Conservation (phyloP, 2,797 vertebrate species). For the Pantherophis vulpinus region DNA sequence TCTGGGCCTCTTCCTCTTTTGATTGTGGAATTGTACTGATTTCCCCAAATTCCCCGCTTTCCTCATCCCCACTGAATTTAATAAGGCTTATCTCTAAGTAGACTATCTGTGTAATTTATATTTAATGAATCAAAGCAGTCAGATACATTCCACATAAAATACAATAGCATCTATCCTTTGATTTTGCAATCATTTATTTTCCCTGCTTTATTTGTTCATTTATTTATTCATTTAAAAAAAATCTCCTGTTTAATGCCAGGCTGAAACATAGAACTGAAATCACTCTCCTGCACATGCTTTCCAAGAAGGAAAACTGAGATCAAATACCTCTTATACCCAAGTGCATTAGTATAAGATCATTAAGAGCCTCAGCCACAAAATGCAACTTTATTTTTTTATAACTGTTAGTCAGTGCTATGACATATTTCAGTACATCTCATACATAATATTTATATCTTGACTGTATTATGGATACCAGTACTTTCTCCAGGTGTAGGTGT, state of each 20-base stretch:
- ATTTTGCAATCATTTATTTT: neutral
- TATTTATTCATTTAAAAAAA: neutral
- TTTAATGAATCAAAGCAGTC: neutral
- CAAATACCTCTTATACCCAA: neutral
- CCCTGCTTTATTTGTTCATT: neutral
- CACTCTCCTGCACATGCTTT: neutral
- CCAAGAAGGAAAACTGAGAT: neutral
- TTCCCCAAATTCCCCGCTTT: neutral
- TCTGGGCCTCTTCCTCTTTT: neutral
- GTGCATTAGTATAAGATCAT: neutral
- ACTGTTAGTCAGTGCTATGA: no score
- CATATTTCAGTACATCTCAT: neutral
- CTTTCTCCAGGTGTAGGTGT: neutral
- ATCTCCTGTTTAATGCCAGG: neutral
- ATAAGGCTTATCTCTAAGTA: neutral
- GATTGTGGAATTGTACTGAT: neutral
- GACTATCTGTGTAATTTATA: neutral
- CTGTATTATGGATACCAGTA: neutral
- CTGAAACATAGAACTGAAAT: neutral
- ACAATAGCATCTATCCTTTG: neutral
- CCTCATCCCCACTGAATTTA: neutral
- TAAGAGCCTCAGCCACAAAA: neutral
- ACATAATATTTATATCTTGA: neutral
- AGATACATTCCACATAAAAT: neutral
- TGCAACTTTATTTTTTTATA: conserved; percentile 17